These are phyloP conservation scores for Galerucella nymphaeae DNA, from an alignment of 2,888 invertebrate genomes.

Conservation along the genomic window DNA sequence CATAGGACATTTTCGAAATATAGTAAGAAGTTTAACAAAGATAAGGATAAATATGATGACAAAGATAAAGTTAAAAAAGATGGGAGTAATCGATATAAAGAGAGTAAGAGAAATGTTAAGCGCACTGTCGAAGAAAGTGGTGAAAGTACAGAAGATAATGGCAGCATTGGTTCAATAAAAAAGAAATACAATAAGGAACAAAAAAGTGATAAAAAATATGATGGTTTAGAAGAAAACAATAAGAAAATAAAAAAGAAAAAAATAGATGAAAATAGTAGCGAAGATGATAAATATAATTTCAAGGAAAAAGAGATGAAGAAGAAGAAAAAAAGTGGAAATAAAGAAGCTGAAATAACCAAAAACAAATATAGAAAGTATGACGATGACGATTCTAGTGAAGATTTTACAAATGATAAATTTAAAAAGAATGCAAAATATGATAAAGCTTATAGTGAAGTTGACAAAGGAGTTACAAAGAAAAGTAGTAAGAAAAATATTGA, in stretches of 20 bases:
- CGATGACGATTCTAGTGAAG: neutral
- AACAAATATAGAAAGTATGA: neutral
- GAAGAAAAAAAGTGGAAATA: neutral
- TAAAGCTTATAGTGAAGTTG: neutral
- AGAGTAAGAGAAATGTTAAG: slow-evolving; percentile 25
- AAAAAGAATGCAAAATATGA: neutral
- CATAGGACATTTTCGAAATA: slow-evolving; percentile 23
- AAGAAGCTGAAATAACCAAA: neutral
- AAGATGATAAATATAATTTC: neutral
- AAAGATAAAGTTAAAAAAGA: slow-evolving; percentile 21
- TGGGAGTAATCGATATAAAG: slow-evolving; percentile 17
- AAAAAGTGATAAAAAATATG: neutral
- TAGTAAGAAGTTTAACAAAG: slow-evolving; percentile 16
- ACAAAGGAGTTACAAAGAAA: neutral
- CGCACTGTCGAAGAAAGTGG: slow-evolving; percentile 9
- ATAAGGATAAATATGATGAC: slow-evolving; percentile 19
- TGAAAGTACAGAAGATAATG: slow-evolving; percentile 14
- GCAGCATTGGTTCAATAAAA: neutral
- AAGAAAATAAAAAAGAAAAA: slow-evolving; percentile 6
- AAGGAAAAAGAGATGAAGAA: neutral
- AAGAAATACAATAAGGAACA: slow-evolving; percentile 4
- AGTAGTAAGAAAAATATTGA: neutral
- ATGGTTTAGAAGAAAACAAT: slow-evolving; percentile 1
- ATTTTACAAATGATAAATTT: neutral
- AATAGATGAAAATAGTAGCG: slow-evolving; percentile 1